Evolutionary conservation across 2,797 vertebrate species (phyloP).

Genomic region (Microctenopoma steveboyesi): DNA sequence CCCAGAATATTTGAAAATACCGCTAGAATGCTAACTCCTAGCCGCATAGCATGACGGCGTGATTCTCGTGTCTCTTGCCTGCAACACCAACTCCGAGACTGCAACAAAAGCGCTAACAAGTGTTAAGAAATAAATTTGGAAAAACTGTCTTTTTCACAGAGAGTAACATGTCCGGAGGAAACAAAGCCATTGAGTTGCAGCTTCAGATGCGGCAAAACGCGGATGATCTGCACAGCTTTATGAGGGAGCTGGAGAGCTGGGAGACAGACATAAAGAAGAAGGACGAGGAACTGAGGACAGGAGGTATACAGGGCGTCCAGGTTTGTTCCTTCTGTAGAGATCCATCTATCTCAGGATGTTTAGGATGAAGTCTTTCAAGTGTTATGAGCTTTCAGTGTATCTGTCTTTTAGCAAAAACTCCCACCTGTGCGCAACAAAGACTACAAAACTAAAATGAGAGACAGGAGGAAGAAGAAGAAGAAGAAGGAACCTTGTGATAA

Average conservation of each 20-base stretch:
- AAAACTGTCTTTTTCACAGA: constrained; percentile 56
- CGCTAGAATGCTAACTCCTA: constrained; percentile 41
- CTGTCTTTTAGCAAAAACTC: constrained; percentile 78
- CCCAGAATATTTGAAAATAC: neutral
- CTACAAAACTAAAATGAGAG: constrained; percentile 83
- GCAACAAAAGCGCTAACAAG: neutral
- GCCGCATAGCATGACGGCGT: constrained; percentile 16
- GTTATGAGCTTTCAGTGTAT: constrained; percentile 11
- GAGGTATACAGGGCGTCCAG: constrained; percentile 56
- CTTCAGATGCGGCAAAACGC: constrained; percentile 94
- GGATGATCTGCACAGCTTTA: constrained; percentile 92
- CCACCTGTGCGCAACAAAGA: constrained; percentile 93
- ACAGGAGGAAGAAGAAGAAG: constrained; percentile 70
- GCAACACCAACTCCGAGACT: neutral
- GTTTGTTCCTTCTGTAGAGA: constrained; percentile 43
- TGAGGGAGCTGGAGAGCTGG: constrained; percentile 93
- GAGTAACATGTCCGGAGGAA: constrained; percentile 84
- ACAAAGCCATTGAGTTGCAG: constrained; percentile 91
- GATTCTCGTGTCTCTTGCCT: constrained; percentile 27
- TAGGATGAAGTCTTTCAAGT: neutral
- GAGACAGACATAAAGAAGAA: constrained; percentile 91
- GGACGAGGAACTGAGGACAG: constrained; percentile 87
- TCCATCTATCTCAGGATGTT: neutral
- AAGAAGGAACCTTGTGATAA: constrained; percentile 79
- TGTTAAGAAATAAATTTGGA: constrained; percentile 9